A percentile compares a stretch with the other conserved stretches of the same genome.
These are phyloP conservation scores for Eleutherodactylus coqui DNA, from an alignment of 2,797 vertebrate genomes.

Conservation along the genomic window DNA sequence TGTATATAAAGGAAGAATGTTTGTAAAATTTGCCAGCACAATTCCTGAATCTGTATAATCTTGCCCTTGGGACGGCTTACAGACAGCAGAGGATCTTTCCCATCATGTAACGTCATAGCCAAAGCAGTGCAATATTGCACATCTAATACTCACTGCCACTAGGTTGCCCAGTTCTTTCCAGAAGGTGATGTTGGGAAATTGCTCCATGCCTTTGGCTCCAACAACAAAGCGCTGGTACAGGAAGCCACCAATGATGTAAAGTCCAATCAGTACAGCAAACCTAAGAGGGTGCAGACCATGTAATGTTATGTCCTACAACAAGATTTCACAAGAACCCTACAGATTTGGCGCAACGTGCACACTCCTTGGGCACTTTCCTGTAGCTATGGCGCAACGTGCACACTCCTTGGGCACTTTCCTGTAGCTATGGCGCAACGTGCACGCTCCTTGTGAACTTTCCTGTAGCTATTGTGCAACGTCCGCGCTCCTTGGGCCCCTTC, in stretches of 20 bases:
- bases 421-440: no score
- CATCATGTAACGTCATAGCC: not conserved
- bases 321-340: not conserved
- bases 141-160: constrained; percentile 84
- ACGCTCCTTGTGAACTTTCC: no score
- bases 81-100: not conserved
- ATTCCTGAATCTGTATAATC: no score
- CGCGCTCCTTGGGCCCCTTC: no score
- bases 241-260: constrained; percentile 92
- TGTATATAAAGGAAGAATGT: no score
- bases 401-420: no score
- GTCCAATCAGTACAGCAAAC: constrained; percentile 79
- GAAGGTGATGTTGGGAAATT: constrained; percentile 92
- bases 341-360: no score
- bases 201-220: constrained; percentile 96
- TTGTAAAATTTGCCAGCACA: not conserved
- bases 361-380: no score
- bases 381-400: no score
- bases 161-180: constrained; percentile 95
- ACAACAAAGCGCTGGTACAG: constrained; percentile 94
- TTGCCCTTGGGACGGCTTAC: not conserved
- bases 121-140: not conserved
- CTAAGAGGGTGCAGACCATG: constrained; percentile 70
- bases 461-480: no score
- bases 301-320: not conserved